These are phyloP conservation scores for Drosophila insularis DNA, from an alignment of 1,140 invertebrate species.

Conservation along the genomic window DNA sequence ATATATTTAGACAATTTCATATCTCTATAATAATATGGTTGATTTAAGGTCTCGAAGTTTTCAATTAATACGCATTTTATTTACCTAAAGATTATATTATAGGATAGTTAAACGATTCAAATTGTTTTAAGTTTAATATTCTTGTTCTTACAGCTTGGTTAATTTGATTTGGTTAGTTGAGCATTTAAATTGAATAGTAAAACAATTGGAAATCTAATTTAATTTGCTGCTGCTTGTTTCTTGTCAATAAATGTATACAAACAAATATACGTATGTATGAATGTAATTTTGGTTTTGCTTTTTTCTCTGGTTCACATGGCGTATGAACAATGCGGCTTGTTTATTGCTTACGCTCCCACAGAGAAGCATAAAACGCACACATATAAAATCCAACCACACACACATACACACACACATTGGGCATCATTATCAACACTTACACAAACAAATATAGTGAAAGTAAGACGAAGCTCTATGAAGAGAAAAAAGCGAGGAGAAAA, in stretches of 20 bases:
- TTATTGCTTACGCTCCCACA: slow-evolving; percentile 54
- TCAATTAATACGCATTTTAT: too few relatives aligned
- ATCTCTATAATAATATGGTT: too few relatives aligned
- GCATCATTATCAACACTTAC: slow-evolving; percentile 72
- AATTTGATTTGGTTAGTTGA: slow-evolving; percentile 29
- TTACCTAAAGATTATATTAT: too few relatives aligned
- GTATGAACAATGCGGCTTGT: slow-evolving; percentile 74
- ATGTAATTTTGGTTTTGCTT: slow-evolving; percentile 15
- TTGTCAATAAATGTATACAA: neutral
- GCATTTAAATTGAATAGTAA: slow-evolving; percentile 50
- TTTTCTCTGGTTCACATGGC: slow-evolving; percentile 44
- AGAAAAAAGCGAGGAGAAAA: neutral
- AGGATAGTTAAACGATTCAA: too few relatives aligned
- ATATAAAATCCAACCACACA: slow-evolving; percentile 5
- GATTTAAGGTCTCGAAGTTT: too few relatives aligned
- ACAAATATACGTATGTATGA: neutral
- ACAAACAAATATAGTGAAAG: slow-evolving; percentile 25
- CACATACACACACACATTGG: slow-evolving; percentile 13
- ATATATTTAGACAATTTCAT: too few relatives aligned
- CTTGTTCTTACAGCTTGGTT: neutral
- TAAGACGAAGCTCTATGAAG: neutral
- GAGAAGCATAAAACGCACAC: slow-evolving; percentile 57
- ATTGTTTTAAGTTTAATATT: neutral
- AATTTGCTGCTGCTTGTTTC: slow-evolving; percentile 44
- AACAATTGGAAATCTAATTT: slow-evolving; percentile 68